Base-by-base conservation (phyloP, 1,140 invertebrate species). In the Akabosia matsudoensis region DNA sequence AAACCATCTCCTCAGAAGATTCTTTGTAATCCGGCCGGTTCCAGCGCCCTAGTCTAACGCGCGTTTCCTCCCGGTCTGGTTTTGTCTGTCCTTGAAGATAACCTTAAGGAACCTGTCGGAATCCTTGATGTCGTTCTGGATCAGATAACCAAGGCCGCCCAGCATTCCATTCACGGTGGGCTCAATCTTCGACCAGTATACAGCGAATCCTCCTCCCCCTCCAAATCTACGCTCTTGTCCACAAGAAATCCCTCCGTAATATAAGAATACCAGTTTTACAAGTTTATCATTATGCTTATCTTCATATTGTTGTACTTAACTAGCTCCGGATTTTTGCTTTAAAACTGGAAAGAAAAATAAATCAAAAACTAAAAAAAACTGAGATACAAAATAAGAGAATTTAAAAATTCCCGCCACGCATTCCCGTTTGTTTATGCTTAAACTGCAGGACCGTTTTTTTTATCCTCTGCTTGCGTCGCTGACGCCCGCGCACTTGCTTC, bases 11-110 rank as follows among this genome's bases (percentile, higher is more conserved):
- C 91, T 86, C 2, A 99, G 86, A n/a, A 99, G 86, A 83, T 94
- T 88, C 84, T 97, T 96, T 3, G 94, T 93, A 30, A 99, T 92
- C 82, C 97, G 86, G 14, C 97, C 97, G 82, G 99, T 99, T 0
- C 97, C 97, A 33, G 97, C 93, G 14, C 97, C 97, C 86, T 97
- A 99, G 83, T 99, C 97, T 18, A 99, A 84, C 14, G 94, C 96
- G 76, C 90, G 85, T 30, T 86, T 84, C 78, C 87, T 4, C 31
- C 22, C 61, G n/a, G 31, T 10, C 24, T 67, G 26, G 4, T 56
- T 10, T n/a, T n/a, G n/a, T 56, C 61, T 28, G 89, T 37, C 86
- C 86, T 18, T 24, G 89, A 79, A 7, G 88, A 85, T n/a, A n/a
- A n/a, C n/a, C 76, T 89, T 90, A 22, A 98, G 85, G 86, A 98